A percentile compares a stretch with the other conserved stretches of the same genome.
phyloP scores from a whole-genome alignment of 2,797 vertebrate genomes.

The Acanthopagrus latus region DNA sequence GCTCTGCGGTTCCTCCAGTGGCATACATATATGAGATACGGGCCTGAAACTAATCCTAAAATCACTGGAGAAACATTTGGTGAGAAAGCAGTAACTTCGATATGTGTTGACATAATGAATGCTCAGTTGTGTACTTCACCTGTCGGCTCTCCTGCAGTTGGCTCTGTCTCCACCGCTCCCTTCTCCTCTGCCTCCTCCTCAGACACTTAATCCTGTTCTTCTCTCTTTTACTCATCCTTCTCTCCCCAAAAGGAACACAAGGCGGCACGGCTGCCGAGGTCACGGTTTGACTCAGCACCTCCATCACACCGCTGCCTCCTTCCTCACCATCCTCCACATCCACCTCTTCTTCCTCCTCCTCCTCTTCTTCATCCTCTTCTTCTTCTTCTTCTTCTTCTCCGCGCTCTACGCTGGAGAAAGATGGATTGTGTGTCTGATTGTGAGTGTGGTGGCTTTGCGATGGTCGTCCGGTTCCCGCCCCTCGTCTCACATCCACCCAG shows the following conservation, averaged over 20 bases:
- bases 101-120: background rate
- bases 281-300: conserved; percentile 59
- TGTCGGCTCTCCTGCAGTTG: conserved; percentile 83
- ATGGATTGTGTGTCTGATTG: conserved; percentile 40
- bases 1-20: background rate
- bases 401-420: conserved; percentile 65
- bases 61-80: background rate
- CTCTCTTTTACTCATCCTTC: conserved; percentile 87
- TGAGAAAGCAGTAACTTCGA: background rate
- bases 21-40: background rate
- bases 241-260: conserved; percentile 66
- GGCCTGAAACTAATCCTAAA: conserved; percentile 4
- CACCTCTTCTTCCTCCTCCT: conserved; percentile 44
- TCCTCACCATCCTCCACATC: conserved; percentile 49
- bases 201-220: conserved; percentile 89
- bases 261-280: conserved; percentile 50
- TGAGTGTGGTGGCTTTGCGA: conserved; percentile 42
- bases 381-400: conserved; percentile 69
- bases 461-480: conserved; percentile 7
- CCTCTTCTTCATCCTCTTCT: conserved; percentile 60
- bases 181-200: conserved; percentile 87
- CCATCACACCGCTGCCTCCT: conserved; percentile 54
- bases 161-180: conserved; percentile 88
- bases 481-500: conserved; percentile 63
- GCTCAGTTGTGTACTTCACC: conserved; percentile 65